These are phyloP conservation scores for Montipora sp. DNA, from an alignment of 64 coral and sea anemone genomes.

Conservation along the genomic window DNA sequence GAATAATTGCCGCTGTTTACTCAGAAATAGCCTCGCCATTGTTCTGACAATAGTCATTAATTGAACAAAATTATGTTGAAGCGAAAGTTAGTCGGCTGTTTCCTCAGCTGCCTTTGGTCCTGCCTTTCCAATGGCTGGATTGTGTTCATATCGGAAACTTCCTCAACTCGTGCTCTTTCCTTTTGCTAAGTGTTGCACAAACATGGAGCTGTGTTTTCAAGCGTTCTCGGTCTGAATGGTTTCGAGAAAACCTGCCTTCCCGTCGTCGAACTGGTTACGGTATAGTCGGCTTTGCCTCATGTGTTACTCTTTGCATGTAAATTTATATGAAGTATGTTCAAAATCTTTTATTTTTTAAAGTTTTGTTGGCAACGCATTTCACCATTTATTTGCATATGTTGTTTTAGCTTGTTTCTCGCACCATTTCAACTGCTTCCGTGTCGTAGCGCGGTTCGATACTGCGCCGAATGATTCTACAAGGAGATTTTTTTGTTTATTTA, in stretches of 20 bases:
- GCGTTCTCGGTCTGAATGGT: not conserved
- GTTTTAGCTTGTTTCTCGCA: not conserved
- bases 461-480: no score
- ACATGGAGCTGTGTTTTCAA: not conserved
- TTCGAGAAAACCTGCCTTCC: not conserved
- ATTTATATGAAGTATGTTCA: not conserved
- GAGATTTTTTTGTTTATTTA: not conserved
- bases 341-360: not conserved
- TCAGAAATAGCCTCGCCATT: constrained; percentile 61
- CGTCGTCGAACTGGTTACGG: not conserved
- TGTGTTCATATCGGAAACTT: not conserved
- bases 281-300: not conserved
- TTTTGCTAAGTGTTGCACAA: constrained; percentile 8
- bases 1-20: constrained; percentile 84
- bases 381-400: not conserved
- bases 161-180: not conserved
- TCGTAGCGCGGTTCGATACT: constrained; percentile 16
- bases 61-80: constrained; percentile 84
- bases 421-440: not conserved
- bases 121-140: constrained; percentile 1
- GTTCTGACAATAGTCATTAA: constrained; percentile 83
- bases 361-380: not conserved
- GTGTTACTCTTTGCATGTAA: not conserved
- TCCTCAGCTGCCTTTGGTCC: constrained; percentile 59
- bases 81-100: constrained; percentile 68